A percentile compares a stretch with the other conserved stretches of the same genome.
These are phyloP conservation scores for Drosophila saltans DNA, from an alignment of 1,140 invertebrate genomes.

Conservation along the genomic window DNA sequence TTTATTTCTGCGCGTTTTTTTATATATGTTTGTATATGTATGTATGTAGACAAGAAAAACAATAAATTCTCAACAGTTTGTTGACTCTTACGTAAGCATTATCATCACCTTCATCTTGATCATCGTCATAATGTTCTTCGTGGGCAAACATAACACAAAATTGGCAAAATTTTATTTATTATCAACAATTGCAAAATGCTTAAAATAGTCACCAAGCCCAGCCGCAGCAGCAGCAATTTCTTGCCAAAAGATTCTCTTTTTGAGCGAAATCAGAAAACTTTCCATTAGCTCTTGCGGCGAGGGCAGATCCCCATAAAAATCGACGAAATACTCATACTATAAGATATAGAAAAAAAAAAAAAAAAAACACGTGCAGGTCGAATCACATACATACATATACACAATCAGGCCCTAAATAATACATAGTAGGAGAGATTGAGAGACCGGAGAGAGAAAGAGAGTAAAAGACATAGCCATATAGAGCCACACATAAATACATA, in stretches of 20 bases:
- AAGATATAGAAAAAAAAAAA: constrained; percentile 27
- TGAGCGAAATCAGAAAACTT: constrained; percentile 48
- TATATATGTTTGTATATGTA: too few relatives aligned
- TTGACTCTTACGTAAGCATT: constrained; percentile 71
- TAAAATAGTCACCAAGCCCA: constrained; percentile 35
- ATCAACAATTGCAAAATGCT: constrained; percentile 49
- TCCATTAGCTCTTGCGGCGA: constrained; percentile 46
- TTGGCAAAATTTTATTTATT: constrained; percentile 61
- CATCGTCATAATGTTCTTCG: constrained; percentile 28
- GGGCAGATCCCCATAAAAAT: constrained; percentile 24
- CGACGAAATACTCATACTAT: constrained; percentile 38
- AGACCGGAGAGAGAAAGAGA: background rate
- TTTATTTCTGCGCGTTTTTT: constrained; percentile 30
- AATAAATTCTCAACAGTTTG: constrained; percentile 62
- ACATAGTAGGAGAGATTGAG: constrained; percentile 8
- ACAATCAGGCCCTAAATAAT: background rate
- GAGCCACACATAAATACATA: constrained; percentile 24
- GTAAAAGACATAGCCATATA: constrained; percentile 9
- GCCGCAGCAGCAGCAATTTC: constrained; percentile 1
- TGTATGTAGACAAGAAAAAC: background rate
- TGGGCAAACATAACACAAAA: constrained; percentile 41
- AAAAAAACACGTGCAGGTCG: constrained; percentile 39
- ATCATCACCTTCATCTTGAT: constrained; percentile 47
- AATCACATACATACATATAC: constrained; percentile 14
- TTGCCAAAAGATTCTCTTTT: constrained; percentile 15